Evolutionary conservation across 2,797 vertebrate species (phyloP).

Genomic region (Jordanella pulchra): DNA sequence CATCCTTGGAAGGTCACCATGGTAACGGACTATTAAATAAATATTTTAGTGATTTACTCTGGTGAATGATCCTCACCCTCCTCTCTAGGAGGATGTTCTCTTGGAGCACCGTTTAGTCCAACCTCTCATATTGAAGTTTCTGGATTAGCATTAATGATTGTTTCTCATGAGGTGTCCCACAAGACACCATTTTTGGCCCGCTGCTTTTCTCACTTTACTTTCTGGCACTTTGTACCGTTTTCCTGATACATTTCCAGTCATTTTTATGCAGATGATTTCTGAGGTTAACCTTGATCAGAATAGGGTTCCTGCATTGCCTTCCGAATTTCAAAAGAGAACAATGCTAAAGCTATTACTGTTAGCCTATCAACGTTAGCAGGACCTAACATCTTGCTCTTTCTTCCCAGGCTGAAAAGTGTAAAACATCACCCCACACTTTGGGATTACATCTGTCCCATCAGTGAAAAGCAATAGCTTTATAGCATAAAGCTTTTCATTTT

Average conservation of each 20-base stretch:
- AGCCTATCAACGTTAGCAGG: background rate
- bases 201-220: background rate
- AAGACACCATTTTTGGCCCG: background rate
- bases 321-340: background rate
- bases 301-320: background rate
- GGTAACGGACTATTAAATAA: background rate
- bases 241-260: background rate
- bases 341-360: background rate
- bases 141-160: background rate
- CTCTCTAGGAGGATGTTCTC: too few species aligned
- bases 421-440: background rate
- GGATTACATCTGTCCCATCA: background rate
- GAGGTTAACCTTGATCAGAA: background rate
- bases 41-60: background rate
- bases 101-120: background rate
- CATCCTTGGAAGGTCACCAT: background rate
- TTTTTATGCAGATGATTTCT: background rate
- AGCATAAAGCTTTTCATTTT: background rate
- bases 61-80: background rate
- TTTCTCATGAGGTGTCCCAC: background rate
- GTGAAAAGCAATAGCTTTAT: background rate
- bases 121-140: too few species aligned
- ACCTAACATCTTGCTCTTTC: background rate
- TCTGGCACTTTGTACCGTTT: background rate
- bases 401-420: background rate